Evolutionary conservation across 2,797 vertebrate species (phyloP).

Genomic region (Numenius phaeopus): DNA sequence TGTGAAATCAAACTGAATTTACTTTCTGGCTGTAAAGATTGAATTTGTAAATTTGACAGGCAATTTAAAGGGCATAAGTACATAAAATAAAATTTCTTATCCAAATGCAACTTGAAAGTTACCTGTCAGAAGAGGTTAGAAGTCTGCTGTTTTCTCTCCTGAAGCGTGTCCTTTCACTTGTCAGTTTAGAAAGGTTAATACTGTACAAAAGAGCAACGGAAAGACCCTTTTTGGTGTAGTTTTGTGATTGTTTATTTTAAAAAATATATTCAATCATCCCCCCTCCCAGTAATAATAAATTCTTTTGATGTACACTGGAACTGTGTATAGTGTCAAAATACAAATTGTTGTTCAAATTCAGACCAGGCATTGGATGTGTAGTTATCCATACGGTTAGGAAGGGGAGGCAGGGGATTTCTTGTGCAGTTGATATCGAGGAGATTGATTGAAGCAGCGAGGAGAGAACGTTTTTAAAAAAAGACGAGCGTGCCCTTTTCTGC

Average conservation of each 20-base stretch:
- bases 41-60: slow-evolving; percentile 79
- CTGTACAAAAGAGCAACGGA: slow-evolving; percentile 81
- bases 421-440: neutral
- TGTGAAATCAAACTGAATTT: slow-evolving; percentile 80
- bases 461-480: neutral
- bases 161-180: slow-evolving; percentile 86
- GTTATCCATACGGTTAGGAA: neutral
- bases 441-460: neutral
- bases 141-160: slow-evolving; percentile 83
- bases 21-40: slow-evolving; percentile 73
- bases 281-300: neutral
- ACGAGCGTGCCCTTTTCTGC: neutral
- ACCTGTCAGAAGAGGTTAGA: slow-evolving; percentile 91
- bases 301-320: neutral
- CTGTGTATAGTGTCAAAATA: neutral
- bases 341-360: neutral
- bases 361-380: neutral
- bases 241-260: slow-evolving; percentile 1
- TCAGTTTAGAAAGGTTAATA: slow-evolving; percentile 92
- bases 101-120: slow-evolving; percentile 80
- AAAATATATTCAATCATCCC: neutral
- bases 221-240: slow-evolving; percentile 68
- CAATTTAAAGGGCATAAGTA: slow-evolving; percentile 77
- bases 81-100: slow-evolving; percentile 73
- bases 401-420: neutral